phyloP scores from a whole-genome alignment of 2,888 invertebrate genomes.

The Diarsia mendica region DNA sequence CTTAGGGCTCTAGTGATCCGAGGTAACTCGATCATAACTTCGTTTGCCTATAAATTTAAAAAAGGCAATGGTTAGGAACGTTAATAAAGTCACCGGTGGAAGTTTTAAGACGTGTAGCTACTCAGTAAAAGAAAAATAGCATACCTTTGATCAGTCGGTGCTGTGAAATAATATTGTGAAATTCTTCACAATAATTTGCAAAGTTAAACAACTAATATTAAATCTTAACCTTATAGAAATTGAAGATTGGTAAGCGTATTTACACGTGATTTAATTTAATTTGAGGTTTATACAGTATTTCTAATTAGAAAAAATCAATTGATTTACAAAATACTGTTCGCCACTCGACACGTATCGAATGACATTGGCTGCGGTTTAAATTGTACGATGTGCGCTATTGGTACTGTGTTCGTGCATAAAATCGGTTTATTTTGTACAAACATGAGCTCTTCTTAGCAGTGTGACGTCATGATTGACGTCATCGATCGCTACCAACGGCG shows the following conservation, averaged over 20 bases:
- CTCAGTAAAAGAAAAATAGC: constrained; percentile 8
- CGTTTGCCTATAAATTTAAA: constrained; percentile 12
- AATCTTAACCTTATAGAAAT: constrained; percentile 1
- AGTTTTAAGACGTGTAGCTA: neutral
- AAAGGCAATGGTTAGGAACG: neutral
- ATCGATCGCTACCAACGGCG: no score
- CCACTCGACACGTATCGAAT: constrained; percentile 50
- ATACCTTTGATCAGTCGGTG: constrained; percentile 31
- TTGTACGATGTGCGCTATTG: no score
- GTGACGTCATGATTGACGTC: no score
- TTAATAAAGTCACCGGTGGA: neutral
- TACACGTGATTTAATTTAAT: constrained; percentile 11
- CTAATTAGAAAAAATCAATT: constrained; percentile 1
- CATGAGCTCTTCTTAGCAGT: no score
- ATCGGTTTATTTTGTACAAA: no score
- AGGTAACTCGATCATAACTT: constrained; percentile 87
- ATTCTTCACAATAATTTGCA: constrained; percentile 39
- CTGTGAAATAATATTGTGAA: constrained; percentile 55
- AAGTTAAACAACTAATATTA: constrained; percentile 6
- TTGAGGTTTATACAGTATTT: neutral
- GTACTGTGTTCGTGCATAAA: no score
- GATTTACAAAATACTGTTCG: constrained; percentile 39
- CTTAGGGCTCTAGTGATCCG: constrained; percentile 92
- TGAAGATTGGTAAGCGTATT: constrained; percentile 11
- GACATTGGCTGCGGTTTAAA: no score